A percentile compares a stretch with the other conserved stretches of the same genome.
These are phyloP conservation scores for Odontamblyopus rebecca DNA, from an alignment of 2,797 vertebrate genomes.

Conservation along the genomic window DNA sequence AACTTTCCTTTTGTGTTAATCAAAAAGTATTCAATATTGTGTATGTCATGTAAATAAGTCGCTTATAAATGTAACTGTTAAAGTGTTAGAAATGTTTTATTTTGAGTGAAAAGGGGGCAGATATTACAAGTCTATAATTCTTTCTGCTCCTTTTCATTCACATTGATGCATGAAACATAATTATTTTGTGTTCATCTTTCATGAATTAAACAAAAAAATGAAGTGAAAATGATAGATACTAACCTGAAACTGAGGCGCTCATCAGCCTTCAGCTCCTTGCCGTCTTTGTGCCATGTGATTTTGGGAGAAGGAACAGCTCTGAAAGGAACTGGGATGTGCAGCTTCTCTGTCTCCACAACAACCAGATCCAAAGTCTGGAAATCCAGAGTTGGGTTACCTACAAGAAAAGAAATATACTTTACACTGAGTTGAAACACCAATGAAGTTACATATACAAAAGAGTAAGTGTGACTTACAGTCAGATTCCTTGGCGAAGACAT, in stretches of 20 bases:
- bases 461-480: constrained; percentile 82
- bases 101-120: too few relatives aligned
- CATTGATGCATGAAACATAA: too few relatives aligned
- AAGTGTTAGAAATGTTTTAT: too few relatives aligned
- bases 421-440: not conserved
- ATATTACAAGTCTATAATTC: too few relatives aligned
- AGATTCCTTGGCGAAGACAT: constrained; percentile 93
- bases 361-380: constrained; percentile 87
- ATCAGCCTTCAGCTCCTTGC: constrained; percentile 85
- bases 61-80: too few relatives aligned
- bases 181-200: too few relatives aligned
- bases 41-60: too few relatives aligned
- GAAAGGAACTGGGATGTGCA: constrained; percentile 90
- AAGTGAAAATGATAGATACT: constrained; percentile 72
- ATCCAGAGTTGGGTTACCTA: constrained; percentile 91
- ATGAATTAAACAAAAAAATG: too few relatives aligned
- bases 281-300: constrained; percentile 92
- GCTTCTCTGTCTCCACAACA: constrained; percentile 92
- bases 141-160: too few relatives aligned
- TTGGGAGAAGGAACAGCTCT: constrained; percentile 91
- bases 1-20: too few relatives aligned
- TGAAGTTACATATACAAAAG: not conserved
- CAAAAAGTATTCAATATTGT: too few relatives aligned
- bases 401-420: not conserved
- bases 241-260: constrained; percentile 87